These are phyloP conservation scores for Corella eumyota DNA, from an alignment of 23 tunicate genomes.

Conservation along the genomic window DNA sequence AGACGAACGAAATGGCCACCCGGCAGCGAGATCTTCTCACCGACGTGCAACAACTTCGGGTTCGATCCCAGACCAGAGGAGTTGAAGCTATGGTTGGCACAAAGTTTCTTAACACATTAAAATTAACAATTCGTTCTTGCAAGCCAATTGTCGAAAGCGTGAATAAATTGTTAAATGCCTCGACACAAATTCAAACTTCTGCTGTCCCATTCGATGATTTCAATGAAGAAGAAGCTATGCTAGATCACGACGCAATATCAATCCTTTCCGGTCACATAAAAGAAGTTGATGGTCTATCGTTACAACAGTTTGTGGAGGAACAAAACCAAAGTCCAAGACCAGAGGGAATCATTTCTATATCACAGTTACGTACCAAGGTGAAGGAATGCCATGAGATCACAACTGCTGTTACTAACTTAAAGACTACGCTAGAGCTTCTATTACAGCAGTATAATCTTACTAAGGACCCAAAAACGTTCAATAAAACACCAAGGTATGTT, in stretches of 20 bases:
- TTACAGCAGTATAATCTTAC: no score
- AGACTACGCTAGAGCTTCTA: no score
- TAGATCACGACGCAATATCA: not conserved
- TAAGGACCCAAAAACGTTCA: no score
- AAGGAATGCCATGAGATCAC: no score
- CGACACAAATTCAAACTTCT: not conserved
- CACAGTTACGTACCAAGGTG: no score
- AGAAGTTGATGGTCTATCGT: constrained; percentile 6
- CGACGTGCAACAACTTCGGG: constrained; percentile 20
- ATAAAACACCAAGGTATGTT: no score
- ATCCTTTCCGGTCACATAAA: not conserved
- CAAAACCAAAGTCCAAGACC: constrained; percentile 33
- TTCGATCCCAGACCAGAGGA: constrained; percentile 17
- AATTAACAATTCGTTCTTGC: not conserved
- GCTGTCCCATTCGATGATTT: not conserved
- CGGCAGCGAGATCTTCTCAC: constrained; percentile 21
- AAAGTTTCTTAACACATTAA: constrained; percentile 4
- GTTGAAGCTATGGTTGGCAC: constrained; percentile 21
- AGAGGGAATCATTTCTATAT: constrained; percentile 5
- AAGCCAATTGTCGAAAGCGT: not conserved
- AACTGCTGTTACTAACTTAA: no score
- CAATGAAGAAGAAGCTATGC: no score
- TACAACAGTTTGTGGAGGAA: constrained; percentile 13
- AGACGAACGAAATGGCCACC: constrained; percentile 50
- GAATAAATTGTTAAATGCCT: not conserved